Percentiles rank a stretch among this genome's conserved stretches.
These are phyloP conservation scores for Microcaecilia unicolor DNA, from an alignment of 2,797 vertebrate species.

Conservation along the genomic window DNA sequence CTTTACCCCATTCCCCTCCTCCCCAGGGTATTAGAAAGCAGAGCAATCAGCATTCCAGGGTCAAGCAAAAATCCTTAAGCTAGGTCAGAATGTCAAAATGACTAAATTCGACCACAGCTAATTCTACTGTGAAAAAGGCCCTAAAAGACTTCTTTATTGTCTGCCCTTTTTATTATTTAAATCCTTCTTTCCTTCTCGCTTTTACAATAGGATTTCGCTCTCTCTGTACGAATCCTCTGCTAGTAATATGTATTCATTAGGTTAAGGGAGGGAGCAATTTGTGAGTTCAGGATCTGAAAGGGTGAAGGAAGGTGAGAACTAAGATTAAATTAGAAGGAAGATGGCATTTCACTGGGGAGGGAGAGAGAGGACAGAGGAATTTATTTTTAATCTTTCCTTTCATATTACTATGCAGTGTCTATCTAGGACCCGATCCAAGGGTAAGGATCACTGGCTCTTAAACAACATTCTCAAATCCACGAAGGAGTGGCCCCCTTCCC, in stretches of 20 bases:
- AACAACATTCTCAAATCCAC: background rate
- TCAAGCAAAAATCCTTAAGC: conserved; percentile 1
- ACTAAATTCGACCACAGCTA: conserved; percentile 1
- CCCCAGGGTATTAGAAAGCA: too few relatives aligned
- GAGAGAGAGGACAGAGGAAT: too few relatives aligned
- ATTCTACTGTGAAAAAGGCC: background rate
- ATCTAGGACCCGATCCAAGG: too few relatives aligned
- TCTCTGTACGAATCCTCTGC: background rate
- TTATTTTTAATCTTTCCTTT: too few relatives aligned
- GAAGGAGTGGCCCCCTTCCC: background rate
- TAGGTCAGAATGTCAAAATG: conserved; percentile 6
- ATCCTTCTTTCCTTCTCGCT: background rate
- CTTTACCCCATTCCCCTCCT: too few relatives aligned
- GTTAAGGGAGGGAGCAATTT: too few relatives aligned
- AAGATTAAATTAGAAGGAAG: too few relatives aligned
- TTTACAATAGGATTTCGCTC: background rate
- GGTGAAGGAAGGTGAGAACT: too few relatives aligned
- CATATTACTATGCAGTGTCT: too few relatives aligned
- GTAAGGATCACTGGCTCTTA: too few relatives aligned
- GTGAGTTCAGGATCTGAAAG: too few relatives aligned
- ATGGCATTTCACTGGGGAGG: too few relatives aligned
- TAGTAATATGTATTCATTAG: conserved; percentile 6
- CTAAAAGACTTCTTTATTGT: background rate
- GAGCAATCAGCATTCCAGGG: background rate
- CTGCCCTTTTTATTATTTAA: background rate